Percentiles rank a stretch among this genome's conserved stretches.
Evolutionary conservation across 2,888 invertebrate genomes (phyloP).

Genomic region (Trichacis sp.): DNA sequence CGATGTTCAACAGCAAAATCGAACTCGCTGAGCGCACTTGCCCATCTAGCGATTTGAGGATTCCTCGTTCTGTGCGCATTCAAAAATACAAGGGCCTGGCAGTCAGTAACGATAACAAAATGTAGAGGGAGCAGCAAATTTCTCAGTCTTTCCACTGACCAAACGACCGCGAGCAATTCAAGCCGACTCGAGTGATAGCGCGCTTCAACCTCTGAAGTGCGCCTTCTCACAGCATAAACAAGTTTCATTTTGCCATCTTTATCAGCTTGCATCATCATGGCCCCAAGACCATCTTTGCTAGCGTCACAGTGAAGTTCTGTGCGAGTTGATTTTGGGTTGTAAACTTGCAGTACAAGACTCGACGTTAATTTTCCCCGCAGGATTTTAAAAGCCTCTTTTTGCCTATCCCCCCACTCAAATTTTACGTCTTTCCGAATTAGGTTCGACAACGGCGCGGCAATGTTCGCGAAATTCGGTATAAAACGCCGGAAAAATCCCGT

Average conservation of each 20-base stretch:
- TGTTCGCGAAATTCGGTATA: slow-evolving; percentile 4
- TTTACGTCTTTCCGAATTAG: background rate
- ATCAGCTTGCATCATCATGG: slow-evolving; percentile 32
- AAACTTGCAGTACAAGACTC: slow-evolving; percentile 14
- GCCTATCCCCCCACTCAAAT: background rate
- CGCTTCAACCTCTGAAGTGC: slow-evolving; percentile 45
- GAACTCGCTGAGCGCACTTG: slow-evolving; percentile 12
- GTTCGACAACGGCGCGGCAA: background rate
- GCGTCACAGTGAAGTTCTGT: slow-evolving; percentile 42
- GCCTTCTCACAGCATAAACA: slow-evolving; percentile 45
- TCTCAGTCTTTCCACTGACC: slow-evolving; percentile 24
- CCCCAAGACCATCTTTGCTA: slow-evolving; percentile 25
- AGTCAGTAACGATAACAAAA: slow-evolving; percentile 45
- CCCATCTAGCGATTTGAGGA: slow-evolving; percentile 40
- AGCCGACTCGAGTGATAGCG: slow-evolving; percentile 46
- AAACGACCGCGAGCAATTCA: slow-evolving; percentile 50
- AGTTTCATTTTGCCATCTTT: slow-evolving; percentile 19
- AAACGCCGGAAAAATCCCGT: slow-evolving; percentile 23
- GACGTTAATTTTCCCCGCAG: slow-evolving; percentile 3
- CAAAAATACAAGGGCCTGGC: slow-evolving; percentile 41
- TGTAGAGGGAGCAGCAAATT: slow-evolving; percentile 32
- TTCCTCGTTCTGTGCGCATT: slow-evolving; percentile 39
- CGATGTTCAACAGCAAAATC: slow-evolving; percentile 13
- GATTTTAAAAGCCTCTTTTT: slow-evolving; percentile 2
- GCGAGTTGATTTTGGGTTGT: slow-evolving; percentile 1